phyloP scores from a whole-genome alignment of 2,113 vertebrate species.

The Bos javanicus region DNA sequence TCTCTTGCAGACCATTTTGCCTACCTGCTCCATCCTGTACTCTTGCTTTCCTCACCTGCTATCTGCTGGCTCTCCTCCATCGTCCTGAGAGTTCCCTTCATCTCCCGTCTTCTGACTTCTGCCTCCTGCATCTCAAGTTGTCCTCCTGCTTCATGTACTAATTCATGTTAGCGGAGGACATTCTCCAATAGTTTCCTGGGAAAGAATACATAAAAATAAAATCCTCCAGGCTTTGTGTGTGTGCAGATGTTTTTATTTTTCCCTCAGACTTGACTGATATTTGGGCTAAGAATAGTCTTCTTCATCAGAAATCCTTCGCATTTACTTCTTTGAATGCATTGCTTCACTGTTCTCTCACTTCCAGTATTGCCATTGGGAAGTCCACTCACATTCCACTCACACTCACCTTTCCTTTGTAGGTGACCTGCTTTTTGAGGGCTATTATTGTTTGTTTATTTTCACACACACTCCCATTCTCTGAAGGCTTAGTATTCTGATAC shows the following conservation, averaged over 20 bases:
- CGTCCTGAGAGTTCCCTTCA: neutral
- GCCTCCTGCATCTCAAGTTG: neutral
- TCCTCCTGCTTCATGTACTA: neutral
- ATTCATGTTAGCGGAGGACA: neutral
- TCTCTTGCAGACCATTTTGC: neutral
- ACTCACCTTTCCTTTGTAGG: neutral
- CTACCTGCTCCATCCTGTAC: neutral
- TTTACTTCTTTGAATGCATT: neutral
- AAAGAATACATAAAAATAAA: neutral
- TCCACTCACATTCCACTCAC: neutral
- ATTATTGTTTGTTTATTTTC: neutral
- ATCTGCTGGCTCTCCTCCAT: too few species aligned
- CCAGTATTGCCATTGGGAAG: neutral
- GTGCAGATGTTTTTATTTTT: neutral
- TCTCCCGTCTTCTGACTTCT: neutral
- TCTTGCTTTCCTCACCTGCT: neutral
- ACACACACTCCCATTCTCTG: neutral
- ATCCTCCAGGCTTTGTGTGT: neutral
- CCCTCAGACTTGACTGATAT: neutral
- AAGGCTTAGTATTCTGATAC: neutral
- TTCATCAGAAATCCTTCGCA: neutral
- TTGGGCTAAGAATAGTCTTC: neutral
- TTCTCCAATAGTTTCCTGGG: neutral
- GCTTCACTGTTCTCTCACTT: neutral
- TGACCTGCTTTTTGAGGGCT: neutral